Evolutionary conservation across 1,140 invertebrate species (phyloP), one percentile per base, ranked within the genome.

Genomic region (Megalonaias nervosa): DNA sequence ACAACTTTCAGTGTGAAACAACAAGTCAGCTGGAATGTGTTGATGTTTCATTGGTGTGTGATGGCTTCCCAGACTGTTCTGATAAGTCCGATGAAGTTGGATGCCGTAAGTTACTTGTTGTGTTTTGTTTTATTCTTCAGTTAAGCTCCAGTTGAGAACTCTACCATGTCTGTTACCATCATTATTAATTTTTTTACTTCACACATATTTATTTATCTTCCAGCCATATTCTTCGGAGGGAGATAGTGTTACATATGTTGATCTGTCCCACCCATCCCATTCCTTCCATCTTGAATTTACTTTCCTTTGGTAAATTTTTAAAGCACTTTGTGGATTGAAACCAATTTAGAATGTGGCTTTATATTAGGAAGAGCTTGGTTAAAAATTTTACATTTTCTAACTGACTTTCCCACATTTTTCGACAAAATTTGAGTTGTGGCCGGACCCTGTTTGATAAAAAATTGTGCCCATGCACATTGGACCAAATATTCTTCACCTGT

Each of bases 71-170:
- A 58, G 96, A 98, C 86, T 99, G 97, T 87, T 91, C 93, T 17
- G 97, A 98, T 90, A 93, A 94, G 21, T 97, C 96, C 2, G 97
- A 98, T 91, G 97, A 99, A 92, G 93, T 94, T 83, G 93, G 94
- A 86, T 98, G 97, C 92, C 94, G 96, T 95, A 82, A 79, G 85
- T 77, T 4, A 67, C n/a, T 21, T 21, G 9, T 21, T 21, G 9
- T 21, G 19, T 67, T 17, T 21, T 65, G 1, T 16, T 65, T 13
- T 23, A 65, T 21, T 31, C 31, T 21, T 65, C 15, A 65, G 1
- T 23, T 23, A 23, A 31, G 13, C 13, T 16, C 13, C 31, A 19
- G 21, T 62, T 23, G 21, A 23, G 13, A 19, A 17, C 31, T 21
- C 16, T 13, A 48, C 38, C 38, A 48, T 48, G 9, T 48, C 38